Base-by-base conservation (phyloP, 2,113 vertebrate genomes). In the Meleagris gallopavo region DNA sequence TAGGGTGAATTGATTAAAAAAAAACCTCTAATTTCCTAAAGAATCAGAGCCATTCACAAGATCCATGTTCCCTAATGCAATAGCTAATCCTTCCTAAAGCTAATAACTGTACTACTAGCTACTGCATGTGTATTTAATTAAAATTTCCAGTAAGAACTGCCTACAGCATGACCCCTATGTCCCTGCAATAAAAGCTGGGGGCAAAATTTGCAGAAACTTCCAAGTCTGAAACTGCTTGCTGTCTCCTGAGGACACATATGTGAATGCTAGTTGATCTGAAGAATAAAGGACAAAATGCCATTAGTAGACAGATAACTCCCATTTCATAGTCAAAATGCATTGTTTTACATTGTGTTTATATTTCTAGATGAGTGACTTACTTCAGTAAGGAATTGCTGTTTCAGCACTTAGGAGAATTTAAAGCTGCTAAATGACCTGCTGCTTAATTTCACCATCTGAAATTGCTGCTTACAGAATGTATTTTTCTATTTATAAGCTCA, bases 21-120 rank as follows among this genome's bases (percentile, higher is more conserved):
- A 22, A 96, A 94, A 83, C 21, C 13, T 13, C 83, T 77, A 83
- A 93, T 91, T 90, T 95, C 45, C 77, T 89, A 52, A 76, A 95
- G 82, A 94, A 83, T 78, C 90, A 75, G 85, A 94, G 67, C 36
- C 41, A 71, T 77, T 93, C 80, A 29, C 58, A 93, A 87, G 34
- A 67, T 45, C 50, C 62, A 41, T 46, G 45, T 18, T 93, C 66
- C 93, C 61, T 73, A 57, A 5, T 14, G 24, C 65, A 13, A 30
- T 71, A 75, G 19, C 34, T 40, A 30, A 48, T 66, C 34, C 27
- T 88, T 90, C 34, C 40, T 60, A 66, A 67, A 76, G 2, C n/a
- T n/a, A 66, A 22, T 15, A 41, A 69, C 73, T 70, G 5, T 82
- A 72, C 12, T 89, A 57, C 9, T 79, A 93, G 58, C 90, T 96